A percentile compares a stretch with the other conserved stretches of the same genome.
phyloP scores from a whole-genome alignment of 2,888 invertebrate genomes.

The Agonum fuliginosum region DNA sequence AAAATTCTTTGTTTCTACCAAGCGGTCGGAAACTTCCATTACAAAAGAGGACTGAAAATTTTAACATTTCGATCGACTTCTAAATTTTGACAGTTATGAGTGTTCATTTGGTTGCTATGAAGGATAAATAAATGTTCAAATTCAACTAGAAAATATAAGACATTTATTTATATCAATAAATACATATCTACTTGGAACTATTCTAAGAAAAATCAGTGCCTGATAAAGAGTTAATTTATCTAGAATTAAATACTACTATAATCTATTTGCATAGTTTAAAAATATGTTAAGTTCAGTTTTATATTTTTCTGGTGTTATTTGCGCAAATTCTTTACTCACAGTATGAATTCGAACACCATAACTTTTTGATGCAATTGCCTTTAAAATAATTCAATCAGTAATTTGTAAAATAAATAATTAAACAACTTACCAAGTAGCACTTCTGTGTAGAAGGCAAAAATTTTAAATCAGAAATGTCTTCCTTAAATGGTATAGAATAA shows the following conservation, averaged over 20 bases:
- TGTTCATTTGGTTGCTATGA: not conserved
- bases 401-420: slow-evolving; percentile 42
- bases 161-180: slow-evolving; percentile 43
- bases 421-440: slow-evolving; percentile 72
- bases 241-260: slow-evolving; percentile 64
- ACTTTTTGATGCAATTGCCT: slow-evolving; percentile 72
- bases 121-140: not conserved
- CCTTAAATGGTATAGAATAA: slow-evolving; percentile 71
- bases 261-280: slow-evolving; percentile 72
- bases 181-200: slow-evolving; percentile 32
- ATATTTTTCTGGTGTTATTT: slow-evolving; percentile 69
- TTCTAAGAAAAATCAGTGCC: slow-evolving; percentile 18
- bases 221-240: slow-evolving; percentile 12
- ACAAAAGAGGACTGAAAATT: not conserved
- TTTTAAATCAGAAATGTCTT: slow-evolving; percentile 71
- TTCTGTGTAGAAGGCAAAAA: slow-evolving; percentile 70
- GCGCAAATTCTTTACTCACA: slow-evolving; percentile 71
- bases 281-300: slow-evolving; percentile 72
- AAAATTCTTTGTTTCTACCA: slow-evolving; percentile 1
- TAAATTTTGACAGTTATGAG: not conserved
- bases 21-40: not conserved
- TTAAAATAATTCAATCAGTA: slow-evolving; percentile 68
- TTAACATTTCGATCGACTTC: too few species aligned
- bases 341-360: slow-evolving; percentile 73
- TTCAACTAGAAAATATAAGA: slow-evolving; percentile 42